These are phyloP conservation scores for Cyrtodaria siliqua DNA, from an alignment of 2,888 invertebrate genomes.

Conservation along the genomic window DNA sequence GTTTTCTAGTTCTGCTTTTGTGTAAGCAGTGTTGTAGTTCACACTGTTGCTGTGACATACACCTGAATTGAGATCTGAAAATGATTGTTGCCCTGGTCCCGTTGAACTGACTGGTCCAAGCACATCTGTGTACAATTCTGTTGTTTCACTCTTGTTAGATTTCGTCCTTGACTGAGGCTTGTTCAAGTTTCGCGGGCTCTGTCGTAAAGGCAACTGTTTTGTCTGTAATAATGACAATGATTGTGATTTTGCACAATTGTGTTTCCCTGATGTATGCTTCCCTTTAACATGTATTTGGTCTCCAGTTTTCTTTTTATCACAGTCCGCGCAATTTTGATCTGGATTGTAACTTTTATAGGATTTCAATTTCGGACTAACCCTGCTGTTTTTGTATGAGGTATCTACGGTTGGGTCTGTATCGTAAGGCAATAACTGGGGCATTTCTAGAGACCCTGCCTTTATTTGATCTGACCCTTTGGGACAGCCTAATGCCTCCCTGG, in stretches of 20 bases:
- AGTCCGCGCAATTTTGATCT: neutral
- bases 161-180: neutral
- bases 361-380: constrained; percentile 44
- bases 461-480: constrained; percentile 10
- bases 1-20: neutral
- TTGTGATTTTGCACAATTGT: constrained; percentile 9
- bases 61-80: neutral
- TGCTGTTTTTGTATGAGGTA: constrained; percentile 27
- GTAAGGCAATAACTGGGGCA: constrained; percentile 57
- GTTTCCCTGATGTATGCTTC: neutral
- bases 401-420: constrained; percentile 41
- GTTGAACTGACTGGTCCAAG: neutral
- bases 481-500: constrained; percentile 5
- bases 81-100: neutral
- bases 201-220: constrained; percentile 22
- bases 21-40: neutral
- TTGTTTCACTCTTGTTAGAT: neutral
- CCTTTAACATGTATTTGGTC: neutral
- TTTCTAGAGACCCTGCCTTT: constrained; percentile 25
- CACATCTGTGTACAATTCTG: too few relatives aligned
- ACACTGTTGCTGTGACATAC: too few relatives aligned
- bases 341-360: constrained; percentile 6
- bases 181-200: constrained; percentile 37
- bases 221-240: constrained; percentile 8
- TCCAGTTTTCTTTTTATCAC: neutral